Evolutionary conservation across 2,113 vertebrate species (phyloP), one percentile per base, ranked within the genome.

Genomic region (Macrotis lagotis): DNA sequence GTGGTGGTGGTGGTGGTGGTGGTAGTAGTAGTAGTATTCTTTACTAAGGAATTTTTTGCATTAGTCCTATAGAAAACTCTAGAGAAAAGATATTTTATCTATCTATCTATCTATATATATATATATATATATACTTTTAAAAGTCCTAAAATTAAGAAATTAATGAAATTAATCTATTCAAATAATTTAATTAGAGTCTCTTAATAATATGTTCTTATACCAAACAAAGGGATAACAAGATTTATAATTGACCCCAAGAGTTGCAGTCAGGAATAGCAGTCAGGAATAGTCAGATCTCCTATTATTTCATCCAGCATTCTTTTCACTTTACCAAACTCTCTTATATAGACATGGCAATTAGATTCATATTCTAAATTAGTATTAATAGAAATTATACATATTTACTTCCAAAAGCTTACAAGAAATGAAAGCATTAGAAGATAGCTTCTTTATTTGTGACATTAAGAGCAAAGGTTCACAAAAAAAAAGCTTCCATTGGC

Each of bases 21-120:
- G n/a, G n/a, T n/a, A n/a, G n/a, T n/a, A n/a, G n/a, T n/a, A n/a
- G n/a, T 28, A 12, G 28, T 5, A 3, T 37, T 91, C 66, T 91
- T 92, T 53, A 47, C 37, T 51, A 12, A 91, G 26, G 44, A 90
- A 4, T 19, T 19, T 48, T 9, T 0, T 10, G 25, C 7, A 51
- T 51, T 91, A 94, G 66, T 16, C 50, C 93, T 53, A 91, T 25
- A 90, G 91, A 94, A 92, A 92, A 28, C 14, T 10, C 25, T 24
- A 0, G 25, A 47, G 44, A 7, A 48, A 59, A 47, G 25, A 31
- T 52, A 0, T 9, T 12, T 1, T 31, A 3, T 47, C 16, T 25
- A n/a, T 47, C 31, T 3, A 49, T 1, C 16, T 19, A 2, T n/a
- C n/a, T n/a, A n/a, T n/a, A n/a, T n/a, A n/a, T n/a, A n/a, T n/a